Base-by-base conservation (phyloP, 2,113 vertebrate species). In the Engraulis encrasicolus region DNA sequence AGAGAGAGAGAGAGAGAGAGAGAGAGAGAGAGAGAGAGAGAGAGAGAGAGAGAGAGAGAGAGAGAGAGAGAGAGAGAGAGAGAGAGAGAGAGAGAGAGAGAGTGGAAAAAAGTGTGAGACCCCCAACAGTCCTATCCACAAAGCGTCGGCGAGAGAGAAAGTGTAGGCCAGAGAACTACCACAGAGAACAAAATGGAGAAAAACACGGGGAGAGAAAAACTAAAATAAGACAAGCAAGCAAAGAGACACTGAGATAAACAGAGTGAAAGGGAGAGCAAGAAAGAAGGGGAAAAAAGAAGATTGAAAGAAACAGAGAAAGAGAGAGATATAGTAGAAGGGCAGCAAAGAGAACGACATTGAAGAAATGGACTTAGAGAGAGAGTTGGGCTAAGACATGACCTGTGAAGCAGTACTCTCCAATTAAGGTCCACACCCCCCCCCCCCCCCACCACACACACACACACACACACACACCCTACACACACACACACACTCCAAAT, bases 321-420 rank as follows among this genome's bases (percentile, higher is more conserved):
- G 58, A 66, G n/a, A 66, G 58, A 66, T 20, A 66, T 1, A 66
- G n/a, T n/a, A n/a, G n/a, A n/a, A n/a, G n/a, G n/a, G n/a, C n/a
- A n/a, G n/a, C n/a, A n/a, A n/a, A n/a, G n/a, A n/a, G n/a, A n/a
- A n/a, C n/a, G n/a, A n/a, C n/a, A 12, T 66, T 66, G 58, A 66
- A 66, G 15, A 38, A 9, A 66, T 27, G 58, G 58, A 27, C n/a
- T 31, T 31, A 31, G n/a, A 66, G 14, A 66, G 14, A 84, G 2
- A 19, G 82, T 85, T 66, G 81, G 81, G 50, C 31, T 85, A 74
- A 78, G 77, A 50, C 50, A 80, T 78, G 61, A 23, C 85, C 45
- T 66, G 2, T 1, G 37, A 87, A 89, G 80, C 78, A 86, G 83
- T 83, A 66, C 23, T 66, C 23, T 66, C 7, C 23, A 85, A 89